Conservation (phyloP, 2,113 vertebrate species). For the Rhinogobius similis region DNA sequence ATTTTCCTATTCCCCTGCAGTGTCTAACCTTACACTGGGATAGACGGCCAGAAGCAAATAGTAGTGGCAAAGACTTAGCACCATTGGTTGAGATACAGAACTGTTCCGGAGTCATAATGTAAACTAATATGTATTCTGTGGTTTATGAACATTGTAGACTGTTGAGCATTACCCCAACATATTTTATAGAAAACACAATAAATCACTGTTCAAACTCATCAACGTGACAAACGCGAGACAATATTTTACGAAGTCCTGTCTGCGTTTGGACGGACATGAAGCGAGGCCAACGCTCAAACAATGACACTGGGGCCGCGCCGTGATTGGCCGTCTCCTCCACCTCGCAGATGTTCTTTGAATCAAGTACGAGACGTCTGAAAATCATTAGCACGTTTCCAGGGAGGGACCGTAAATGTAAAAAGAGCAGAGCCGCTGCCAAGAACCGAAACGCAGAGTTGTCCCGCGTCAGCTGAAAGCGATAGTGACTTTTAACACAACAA, state of each 20-base stretch:
- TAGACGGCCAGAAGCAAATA: too few relatives aligned
- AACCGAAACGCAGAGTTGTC: constrained; percentile 8
- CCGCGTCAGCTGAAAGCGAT: constrained; percentile 28
- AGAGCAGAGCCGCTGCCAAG: constrained; percentile 35
- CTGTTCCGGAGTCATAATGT: background rate
- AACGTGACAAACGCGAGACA: background rate
- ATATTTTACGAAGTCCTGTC: background rate
- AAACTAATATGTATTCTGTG: background rate
- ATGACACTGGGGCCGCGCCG: background rate
- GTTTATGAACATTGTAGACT: background rate
- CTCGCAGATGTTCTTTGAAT: constrained; percentile 45
- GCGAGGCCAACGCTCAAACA: background rate
- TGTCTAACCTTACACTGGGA: too few relatives aligned
- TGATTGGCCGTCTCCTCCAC: constrained; percentile 28
- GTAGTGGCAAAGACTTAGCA: too few relatives aligned
- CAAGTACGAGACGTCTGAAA: constrained; percentile 40
- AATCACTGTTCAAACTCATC: background rate
- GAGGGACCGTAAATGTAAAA: constrained; percentile 21
- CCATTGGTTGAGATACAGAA: background rate
- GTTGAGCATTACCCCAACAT: background rate
- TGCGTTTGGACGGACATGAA: constrained; percentile 1
- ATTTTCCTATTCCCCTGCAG: too few relatives aligned
- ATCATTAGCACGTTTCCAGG: constrained; percentile 33
- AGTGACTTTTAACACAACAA: constrained; percentile 34
- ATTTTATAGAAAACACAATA: background rate